Evolutionary conservation across 2,797 vertebrate species (phyloP).

Genomic region (Melanotaenia pygmaea): DNA sequence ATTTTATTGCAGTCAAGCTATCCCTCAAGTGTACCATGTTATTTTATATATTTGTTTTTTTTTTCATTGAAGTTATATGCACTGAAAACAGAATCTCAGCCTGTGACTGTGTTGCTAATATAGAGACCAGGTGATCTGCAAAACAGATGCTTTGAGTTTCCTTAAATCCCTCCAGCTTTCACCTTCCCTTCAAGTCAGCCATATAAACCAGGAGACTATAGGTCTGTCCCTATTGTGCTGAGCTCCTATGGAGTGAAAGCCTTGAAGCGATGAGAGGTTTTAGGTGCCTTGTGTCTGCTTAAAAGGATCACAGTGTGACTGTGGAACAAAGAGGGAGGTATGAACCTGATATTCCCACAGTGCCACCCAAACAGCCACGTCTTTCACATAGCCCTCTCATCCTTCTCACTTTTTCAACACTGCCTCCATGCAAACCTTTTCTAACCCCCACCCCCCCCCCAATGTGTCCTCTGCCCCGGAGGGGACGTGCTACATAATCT

Average conservation of each 20-base stretch:
- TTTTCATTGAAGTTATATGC: conserved; percentile 31
- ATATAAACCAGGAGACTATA: conserved; percentile 53
- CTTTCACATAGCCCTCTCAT: conserved; percentile 62
- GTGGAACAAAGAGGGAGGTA: conserved; percentile 73
- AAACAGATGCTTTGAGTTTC: conserved; percentile 69
- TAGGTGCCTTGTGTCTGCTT: conserved; percentile 71
- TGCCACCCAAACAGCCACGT: conserved; percentile 71
- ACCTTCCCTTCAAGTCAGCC: conserved; percentile 62
- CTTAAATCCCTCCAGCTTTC: conserved; percentile 61
- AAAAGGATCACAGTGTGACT: conserved; percentile 60
- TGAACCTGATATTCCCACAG: conserved; percentile 76
- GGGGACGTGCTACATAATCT: conserved; percentile 58
- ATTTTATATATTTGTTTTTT: neutral
- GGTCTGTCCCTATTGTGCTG: conserved; percentile 64
- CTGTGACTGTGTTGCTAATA: neutral
- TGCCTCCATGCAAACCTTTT: conserved; percentile 44
- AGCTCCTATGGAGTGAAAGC: conserved; percentile 49
- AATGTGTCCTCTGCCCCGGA: conserved; percentile 51
- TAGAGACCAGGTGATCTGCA: conserved; percentile 53
- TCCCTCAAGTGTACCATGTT: neutral
- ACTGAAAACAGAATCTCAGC: conserved; percentile 13
- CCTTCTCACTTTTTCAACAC: conserved; percentile 52
- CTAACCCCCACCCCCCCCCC: conserved; percentile 15
- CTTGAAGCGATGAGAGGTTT: conserved; percentile 71
- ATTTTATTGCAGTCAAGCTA: conserved; percentile 1